These are phyloP conservation scores for Ophioderma brevispina DNA, from an alignment of 35 echinoderm and acorn worm species.

Conservation along the genomic window DNA sequence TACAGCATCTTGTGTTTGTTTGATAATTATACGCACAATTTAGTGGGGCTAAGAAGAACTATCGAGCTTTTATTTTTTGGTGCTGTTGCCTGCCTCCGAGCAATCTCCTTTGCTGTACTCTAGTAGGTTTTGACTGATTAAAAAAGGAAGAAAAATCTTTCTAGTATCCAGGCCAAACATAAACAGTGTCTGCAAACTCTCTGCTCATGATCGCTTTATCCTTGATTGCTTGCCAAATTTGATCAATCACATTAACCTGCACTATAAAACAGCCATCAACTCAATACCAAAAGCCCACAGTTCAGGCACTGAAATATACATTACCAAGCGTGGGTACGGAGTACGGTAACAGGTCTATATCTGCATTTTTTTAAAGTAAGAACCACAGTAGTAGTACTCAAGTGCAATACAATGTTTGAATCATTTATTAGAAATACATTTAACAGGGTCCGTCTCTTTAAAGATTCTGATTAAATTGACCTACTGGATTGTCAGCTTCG, in stretches of 20 bases:
- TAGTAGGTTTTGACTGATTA: neutral
- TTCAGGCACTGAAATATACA: too few species aligned
- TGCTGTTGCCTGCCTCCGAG: neutral
- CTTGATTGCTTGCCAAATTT: neutral
- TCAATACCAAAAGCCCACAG: too few species aligned
- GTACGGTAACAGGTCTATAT: too few species aligned
- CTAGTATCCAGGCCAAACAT: neutral
- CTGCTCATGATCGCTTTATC: neutral
- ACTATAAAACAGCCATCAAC: neutral
- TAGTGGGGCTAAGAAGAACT: neutral
- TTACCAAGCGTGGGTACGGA: too few species aligned
- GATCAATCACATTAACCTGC: neutral
- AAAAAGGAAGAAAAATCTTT: slow-evolving; percentile 10
- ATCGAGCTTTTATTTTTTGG: neutral
- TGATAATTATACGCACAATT: slow-evolving; percentile 2
- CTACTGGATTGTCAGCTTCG: too few species aligned
- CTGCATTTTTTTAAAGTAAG: too few species aligned
- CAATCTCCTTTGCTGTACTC: neutral
- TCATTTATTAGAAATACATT: too few species aligned
- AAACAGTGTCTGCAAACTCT: slow-evolving; percentile 3
- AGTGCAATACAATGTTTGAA: too few species aligned
- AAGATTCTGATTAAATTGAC: too few species aligned
- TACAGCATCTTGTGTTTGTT: neutral
- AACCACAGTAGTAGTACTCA: too few species aligned
- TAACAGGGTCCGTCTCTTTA: too few species aligned